These are phyloP conservation scores for Epistrophe grossulariae DNA, from an alignment of 2,888 invertebrate species.

Conservation along the genomic window DNA sequence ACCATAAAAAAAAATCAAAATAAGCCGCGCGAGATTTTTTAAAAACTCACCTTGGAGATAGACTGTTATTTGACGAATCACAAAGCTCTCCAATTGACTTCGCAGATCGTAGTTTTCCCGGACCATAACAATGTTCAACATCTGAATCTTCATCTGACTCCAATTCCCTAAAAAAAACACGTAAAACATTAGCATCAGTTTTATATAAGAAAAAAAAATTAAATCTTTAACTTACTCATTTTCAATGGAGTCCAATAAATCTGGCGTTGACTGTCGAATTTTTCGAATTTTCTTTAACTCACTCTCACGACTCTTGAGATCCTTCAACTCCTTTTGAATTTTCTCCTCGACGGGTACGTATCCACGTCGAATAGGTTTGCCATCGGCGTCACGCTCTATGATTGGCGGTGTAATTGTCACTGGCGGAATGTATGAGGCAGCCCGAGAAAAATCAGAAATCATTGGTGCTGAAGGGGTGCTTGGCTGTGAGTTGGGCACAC, in stretches of 20 bases:
- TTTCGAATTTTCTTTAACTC: slow-evolving; percentile 90
- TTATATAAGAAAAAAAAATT: neutral
- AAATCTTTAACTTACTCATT: slow-evolving; percentile 84
- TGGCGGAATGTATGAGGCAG: slow-evolving; percentile 80
- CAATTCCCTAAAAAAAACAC: slow-evolving; percentile 76
- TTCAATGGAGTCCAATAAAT: slow-evolving; percentile 87
- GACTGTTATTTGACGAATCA: slow-evolving; percentile 84
- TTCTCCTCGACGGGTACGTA: slow-evolving; percentile 94
- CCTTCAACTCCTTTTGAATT: slow-evolving; percentile 93
- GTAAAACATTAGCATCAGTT: neutral
- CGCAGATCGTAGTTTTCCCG: slow-evolving; percentile 87
- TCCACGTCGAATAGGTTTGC: slow-evolving; percentile 89
- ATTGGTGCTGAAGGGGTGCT: slow-evolving; percentile 68
- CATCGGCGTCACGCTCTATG: slow-evolving; percentile 86
- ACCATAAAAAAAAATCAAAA: slow-evolving; percentile 29
- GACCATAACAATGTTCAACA: slow-evolving; percentile 86
- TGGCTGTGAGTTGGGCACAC: slow-evolving; percentile 38
- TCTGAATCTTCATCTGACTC: slow-evolving; percentile 86
- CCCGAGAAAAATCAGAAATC: slow-evolving; percentile 62
- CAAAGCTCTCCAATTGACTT: slow-evolving; percentile 89
- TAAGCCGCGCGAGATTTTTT: neutral
- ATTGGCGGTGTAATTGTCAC: slow-evolving; percentile 83
- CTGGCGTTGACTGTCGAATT: slow-evolving; percentile 87
- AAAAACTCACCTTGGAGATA: slow-evolving; percentile 78
- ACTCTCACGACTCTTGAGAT: slow-evolving; percentile 92